A percentile compares a stretch with the other conserved stretches of the same genome.
Conservation (phyloP, 2,113 vertebrate genomes). For the Camarhynchus parvulus region DNA sequence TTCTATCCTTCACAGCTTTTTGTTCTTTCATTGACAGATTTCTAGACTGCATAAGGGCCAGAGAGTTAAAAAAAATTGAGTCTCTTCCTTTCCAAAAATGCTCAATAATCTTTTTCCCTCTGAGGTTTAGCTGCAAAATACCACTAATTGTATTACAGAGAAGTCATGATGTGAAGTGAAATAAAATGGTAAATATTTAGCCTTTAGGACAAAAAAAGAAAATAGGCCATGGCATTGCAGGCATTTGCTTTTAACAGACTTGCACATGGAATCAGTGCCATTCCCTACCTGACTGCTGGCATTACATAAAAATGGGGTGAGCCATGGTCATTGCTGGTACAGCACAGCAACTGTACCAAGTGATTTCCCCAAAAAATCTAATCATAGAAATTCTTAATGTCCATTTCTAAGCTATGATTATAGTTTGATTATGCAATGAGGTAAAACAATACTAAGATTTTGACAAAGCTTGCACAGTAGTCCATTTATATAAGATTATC, state of each 20-base stretch:
- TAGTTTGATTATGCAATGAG: slow-evolving; percentile 16
- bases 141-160: background rate
- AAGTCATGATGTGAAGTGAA: background rate
- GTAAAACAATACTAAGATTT: slow-evolving; percentile 23
- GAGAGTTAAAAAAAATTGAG: background rate
- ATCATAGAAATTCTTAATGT: background rate
- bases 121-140: background rate
- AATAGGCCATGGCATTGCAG: background rate
- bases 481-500: slow-evolving; percentile 42
- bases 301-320: background rate
- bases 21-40: background rate
- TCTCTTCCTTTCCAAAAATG: background rate
- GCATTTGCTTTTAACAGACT: background rate
- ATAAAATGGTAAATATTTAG: background rate
- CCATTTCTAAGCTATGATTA: background rate
- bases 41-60: background rate
- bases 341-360: background rate
- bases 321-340: background rate
- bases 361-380: background rate
- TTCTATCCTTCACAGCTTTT: background rate
- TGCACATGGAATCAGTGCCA: background rate
- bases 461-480: background rate
- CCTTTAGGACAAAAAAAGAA: background rate
- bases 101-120: background rate
- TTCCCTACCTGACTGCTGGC: background rate